These are phyloP conservation scores for Todiramphus saurophagus DNA, from an alignment of 2,113 vertebrate genomes.

Conservation along the genomic window DNA sequence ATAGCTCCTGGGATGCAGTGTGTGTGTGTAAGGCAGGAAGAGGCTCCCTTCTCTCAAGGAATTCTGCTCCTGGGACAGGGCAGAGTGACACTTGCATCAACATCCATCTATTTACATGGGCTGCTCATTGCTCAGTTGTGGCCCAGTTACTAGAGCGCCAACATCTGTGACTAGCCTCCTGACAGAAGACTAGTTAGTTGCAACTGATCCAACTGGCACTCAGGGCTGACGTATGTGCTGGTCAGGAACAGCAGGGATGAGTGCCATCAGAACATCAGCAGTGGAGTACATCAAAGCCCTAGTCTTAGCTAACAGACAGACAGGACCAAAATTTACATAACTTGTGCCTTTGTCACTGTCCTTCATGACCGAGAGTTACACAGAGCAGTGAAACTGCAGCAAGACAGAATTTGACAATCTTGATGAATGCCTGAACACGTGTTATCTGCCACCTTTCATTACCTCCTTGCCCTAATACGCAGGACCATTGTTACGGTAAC, in stretches of 20 bases:
- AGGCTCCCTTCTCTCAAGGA: background rate
- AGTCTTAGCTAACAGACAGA: background rate
- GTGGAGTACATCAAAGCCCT: background rate
- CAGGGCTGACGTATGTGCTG: fast-evolving
- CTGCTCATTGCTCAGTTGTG: background rate
- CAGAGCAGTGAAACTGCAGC: background rate
- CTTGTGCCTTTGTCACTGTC: background rate
- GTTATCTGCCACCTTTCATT: background rate
- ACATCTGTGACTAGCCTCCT: background rate
- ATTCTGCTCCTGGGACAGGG: too few relatives aligned
- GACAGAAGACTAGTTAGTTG: background rate
- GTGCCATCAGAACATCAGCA: background rate
- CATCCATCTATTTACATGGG: fast-evolving
- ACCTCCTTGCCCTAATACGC: background rate
- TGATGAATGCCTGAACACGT: background rate
- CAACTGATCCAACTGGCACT: fast-evolving
- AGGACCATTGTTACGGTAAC: background rate
- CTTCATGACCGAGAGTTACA: background rate
- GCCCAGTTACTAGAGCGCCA: background rate
- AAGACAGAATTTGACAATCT: background rate
- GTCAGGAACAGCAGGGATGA: background rate
- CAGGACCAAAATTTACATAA: background rate
- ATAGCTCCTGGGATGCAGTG: background rate
- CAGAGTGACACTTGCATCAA: background rate
- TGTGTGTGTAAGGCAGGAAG: background rate